Evolutionary conservation across 37 sponge, comb jelly and placozoan genomes (phyloP).

Genomic region (Chondrilla cf. caribensis): DNA sequence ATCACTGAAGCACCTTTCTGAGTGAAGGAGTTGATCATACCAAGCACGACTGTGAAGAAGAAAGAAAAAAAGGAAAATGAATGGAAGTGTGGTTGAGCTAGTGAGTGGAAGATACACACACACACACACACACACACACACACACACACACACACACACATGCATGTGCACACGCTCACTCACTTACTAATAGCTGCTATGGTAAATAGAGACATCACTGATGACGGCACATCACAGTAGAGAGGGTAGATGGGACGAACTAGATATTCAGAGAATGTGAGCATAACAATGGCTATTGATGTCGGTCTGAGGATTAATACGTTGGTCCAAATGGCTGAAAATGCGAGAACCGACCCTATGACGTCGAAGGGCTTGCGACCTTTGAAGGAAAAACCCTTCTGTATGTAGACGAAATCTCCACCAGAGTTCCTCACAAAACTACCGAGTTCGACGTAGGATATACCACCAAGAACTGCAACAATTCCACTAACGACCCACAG

Average conservation of each 20-base stretch:
- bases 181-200: too few species aligned
- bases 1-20: conserved; percentile 35
- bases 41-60: conserved; percentile 50
- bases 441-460: conserved; percentile 75
- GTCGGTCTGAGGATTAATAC: conserved; percentile 28
- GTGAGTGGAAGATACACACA: too few species aligned
- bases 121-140: too few species aligned
- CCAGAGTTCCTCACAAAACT: conserved; percentile 53
- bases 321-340: conserved; percentile 52
- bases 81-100: too few species aligned
- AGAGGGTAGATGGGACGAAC: not conserved
- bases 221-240: not conserved
- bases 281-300: conserved; percentile 25
- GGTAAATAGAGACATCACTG: too few species aligned
- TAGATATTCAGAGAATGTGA: conserved; percentile 47
- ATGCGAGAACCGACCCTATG: conserved; percentile 50
- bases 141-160: too few species aligned
- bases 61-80: too few species aligned
- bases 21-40: conserved; percentile 37
- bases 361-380: conserved; percentile 10
- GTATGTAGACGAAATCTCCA: conserved; percentile 52
- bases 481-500: conserved; percentile 64
- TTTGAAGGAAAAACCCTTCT: conserved; percentile 53
- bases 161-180: too few species aligned
- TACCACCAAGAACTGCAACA: conserved; percentile 56